A percentile compares a stretch with the other conserved stretches of the same genome.
Evolutionary conservation across 2,888 invertebrate species (phyloP).

Genomic region (Uloborus plumipes): DNA sequence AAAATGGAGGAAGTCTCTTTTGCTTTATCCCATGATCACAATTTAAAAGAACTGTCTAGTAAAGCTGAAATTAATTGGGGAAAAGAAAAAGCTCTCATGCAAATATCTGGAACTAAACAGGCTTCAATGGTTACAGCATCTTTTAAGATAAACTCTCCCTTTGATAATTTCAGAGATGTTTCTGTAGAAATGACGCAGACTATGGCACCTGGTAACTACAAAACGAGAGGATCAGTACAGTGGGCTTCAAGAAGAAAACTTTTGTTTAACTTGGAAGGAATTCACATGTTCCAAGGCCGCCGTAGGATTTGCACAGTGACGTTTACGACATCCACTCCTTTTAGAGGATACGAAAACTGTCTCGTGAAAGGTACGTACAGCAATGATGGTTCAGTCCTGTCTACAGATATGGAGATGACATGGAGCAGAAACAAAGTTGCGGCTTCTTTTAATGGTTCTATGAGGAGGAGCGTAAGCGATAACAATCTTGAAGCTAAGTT

Average conservation of each 20-base stretch:
- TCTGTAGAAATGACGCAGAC: slow-evolving; percentile 33
- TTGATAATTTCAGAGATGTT: slow-evolving; percentile 23
- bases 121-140: slow-evolving; percentile 22
- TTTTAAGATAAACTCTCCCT: slow-evolving; percentile 40
- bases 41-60: slow-evolving; percentile 21
- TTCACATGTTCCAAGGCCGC: slow-evolving; percentile 32
- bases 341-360: slow-evolving; percentile 45
- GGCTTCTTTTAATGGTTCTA: slow-evolving; percentile 11
- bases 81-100: slow-evolving; percentile 10
- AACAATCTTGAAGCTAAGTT: slow-evolving; percentile 57
- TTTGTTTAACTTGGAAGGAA: slow-evolving; percentile 44
- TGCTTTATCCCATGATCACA: slow-evolving; percentile 25
- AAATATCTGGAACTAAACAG: slow-evolving; percentile 12
- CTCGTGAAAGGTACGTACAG: slow-evolving; percentile 41
- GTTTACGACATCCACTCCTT: slow-evolving; percentile 39
- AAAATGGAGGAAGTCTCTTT: slow-evolving; percentile 20
- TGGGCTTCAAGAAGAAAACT: slow-evolving; percentile 51
- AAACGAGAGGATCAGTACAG: slow-evolving; percentile 22
- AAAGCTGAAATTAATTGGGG: slow-evolving; percentile 44
- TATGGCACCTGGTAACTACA: slow-evolving; percentile 17
- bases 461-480: slow-evolving; percentile 15
- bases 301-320: slow-evolving; percentile 34
- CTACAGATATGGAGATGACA: slow-evolving; percentile 39
- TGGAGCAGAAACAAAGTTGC: slow-evolving; percentile 54
- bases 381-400: slow-evolving; percentile 37